Percentiles rank a stretch among this genome's conserved stretches.
phyloP scores from a whole-genome alignment of 2,888 invertebrate species.

The Clistopyga incitator region DNA sequence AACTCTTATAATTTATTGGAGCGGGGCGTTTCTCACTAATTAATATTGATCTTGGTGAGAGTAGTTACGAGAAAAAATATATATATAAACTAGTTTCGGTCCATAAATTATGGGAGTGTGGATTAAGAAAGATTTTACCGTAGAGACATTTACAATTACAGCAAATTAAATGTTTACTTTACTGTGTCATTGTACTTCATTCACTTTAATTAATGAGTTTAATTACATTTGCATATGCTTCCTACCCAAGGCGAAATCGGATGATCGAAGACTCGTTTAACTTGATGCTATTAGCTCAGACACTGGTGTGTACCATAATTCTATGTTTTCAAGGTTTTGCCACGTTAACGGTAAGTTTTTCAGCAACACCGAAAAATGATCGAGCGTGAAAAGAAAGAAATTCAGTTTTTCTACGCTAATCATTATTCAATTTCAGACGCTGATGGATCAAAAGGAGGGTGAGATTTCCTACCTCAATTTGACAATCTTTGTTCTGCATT shows the following conservation, averaged over 20 bases:
- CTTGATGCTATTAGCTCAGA: conserved; percentile 72
- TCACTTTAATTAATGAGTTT: not conserved
- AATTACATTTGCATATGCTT: conserved; percentile 1
- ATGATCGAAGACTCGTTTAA: conserved; percentile 71
- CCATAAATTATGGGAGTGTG: too few relatives aligned
- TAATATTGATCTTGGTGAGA: too few relatives aligned
- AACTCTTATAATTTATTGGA: not conserved
- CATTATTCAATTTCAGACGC: conserved; percentile 47
- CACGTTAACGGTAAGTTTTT: conserved; percentile 67
- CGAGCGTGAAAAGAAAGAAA: too few relatives aligned
- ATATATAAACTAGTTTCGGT: not conserved
- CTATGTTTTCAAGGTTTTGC: conserved; percentile 74
- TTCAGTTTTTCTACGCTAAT: not conserved
- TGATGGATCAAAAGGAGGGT: conserved; percentile 53
- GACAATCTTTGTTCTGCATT: conserved; percentile 61
- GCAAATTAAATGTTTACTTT: not conserved
- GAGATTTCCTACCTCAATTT: conserved; percentile 56
- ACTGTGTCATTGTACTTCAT: not conserved
- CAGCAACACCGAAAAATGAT: not conserved
- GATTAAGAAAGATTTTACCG: too few relatives aligned
- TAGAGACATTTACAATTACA: too few relatives aligned
- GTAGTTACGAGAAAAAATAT: not conserved
- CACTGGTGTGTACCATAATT: conserved; percentile 68
- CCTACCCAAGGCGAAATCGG: not conserved
- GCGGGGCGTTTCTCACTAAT: too few relatives aligned